A percentile compares a stretch with the other conserved stretches of the same genome.
Conservation (phyloP, 1,140 invertebrate genomes). For the Linepithema humile region DNA sequence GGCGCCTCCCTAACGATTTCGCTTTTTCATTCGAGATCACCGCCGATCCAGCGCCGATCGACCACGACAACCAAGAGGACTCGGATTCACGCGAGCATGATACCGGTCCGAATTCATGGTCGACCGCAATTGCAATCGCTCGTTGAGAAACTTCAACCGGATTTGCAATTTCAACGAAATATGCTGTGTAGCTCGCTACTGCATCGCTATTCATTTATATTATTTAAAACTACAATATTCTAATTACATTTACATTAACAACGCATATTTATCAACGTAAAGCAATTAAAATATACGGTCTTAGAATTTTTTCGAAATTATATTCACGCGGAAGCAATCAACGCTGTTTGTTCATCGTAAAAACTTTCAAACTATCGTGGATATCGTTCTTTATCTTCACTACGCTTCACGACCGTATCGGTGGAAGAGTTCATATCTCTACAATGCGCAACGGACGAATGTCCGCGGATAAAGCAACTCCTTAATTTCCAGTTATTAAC, state of each 20-base stretch:
- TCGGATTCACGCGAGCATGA: slow-evolving; percentile 29
- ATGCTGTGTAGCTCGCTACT: not conserved
- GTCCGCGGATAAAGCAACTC: slow-evolving; percentile 80
- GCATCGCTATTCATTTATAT: too few species aligned
- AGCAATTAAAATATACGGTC: too few species aligned
- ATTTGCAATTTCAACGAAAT: not conserved
- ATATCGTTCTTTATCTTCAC: too few species aligned
- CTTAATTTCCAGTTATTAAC: slow-evolving; percentile 82
- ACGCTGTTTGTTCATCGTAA: slow-evolving; percentile 29
- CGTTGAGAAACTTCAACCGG: not conserved
- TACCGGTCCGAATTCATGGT: slow-evolving; percentile 6
- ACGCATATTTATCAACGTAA: too few species aligned
- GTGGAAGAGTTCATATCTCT: slow-evolving; percentile 30
- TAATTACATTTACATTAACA: too few species aligned
- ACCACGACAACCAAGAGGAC: not conserved
- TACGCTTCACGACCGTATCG: not conserved
- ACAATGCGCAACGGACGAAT: slow-evolving; percentile 34
- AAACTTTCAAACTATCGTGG: slow-evolving; percentile 22
- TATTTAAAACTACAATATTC: not conserved
- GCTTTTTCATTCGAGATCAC: slow-evolving; percentile 59
- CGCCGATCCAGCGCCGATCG: slow-evolving; percentile 41
- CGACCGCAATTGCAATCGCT: not conserved
- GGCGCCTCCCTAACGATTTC: slow-evolving; percentile 49
- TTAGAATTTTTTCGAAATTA: too few species aligned
- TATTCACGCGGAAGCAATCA: slow-evolving; percentile 35